Evolutionary conservation across 2,888 invertebrate genomes (phyloP), one percentile per base, ranked within the genome.

Genomic region (Lagria hirta): DNA sequence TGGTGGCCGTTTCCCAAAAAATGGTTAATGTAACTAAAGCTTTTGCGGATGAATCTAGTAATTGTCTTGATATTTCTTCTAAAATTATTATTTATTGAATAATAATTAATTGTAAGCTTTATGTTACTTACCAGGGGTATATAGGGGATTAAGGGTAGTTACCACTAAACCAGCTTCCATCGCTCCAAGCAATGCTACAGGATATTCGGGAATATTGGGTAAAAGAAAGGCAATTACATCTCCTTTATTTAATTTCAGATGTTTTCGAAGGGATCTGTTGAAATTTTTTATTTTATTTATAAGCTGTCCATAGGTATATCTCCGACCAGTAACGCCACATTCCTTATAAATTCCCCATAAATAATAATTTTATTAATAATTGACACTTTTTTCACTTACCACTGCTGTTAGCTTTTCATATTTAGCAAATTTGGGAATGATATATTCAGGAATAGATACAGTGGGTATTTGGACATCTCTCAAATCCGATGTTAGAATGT

Each of bases 151-250:
- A 4, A 88, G 74, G 0, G 86, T 82, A 0, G 88, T 86, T 2
- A 84, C 77, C 6, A 81, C 61, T 1, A 84, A 72, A 1, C 86
- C 86, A 24, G 86, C 88, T 57, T 82, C 82, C 16, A 85, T 58
- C 15, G 80, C 75, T 0, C 86, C 89, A 58, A 87, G 61, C 5
- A 79, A 65, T 1, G 81, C 77, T 7, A 88, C 71, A 0, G 83
- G 79, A 60, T 78, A 85, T 68, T 91, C 90, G 0, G 89, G 88
- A 13, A 82, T 60, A 65, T 91, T 91, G 1, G 88, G 87, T 38
- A 88, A 62, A 60, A 87, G 78, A 3, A 90, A 56, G 1, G 83
- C 84, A 1, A 89, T 66, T 0, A 83, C 76, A 58, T 89, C 85
- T 0, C 83, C 82, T 49, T 79, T 77, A 35, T 70, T 70, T 7